Percentiles rank a stretch among this genome's conserved stretches.
Conservation (phyloP, 2,797 vertebrate genomes). For the Dicrostonyx torquatus region DNA sequence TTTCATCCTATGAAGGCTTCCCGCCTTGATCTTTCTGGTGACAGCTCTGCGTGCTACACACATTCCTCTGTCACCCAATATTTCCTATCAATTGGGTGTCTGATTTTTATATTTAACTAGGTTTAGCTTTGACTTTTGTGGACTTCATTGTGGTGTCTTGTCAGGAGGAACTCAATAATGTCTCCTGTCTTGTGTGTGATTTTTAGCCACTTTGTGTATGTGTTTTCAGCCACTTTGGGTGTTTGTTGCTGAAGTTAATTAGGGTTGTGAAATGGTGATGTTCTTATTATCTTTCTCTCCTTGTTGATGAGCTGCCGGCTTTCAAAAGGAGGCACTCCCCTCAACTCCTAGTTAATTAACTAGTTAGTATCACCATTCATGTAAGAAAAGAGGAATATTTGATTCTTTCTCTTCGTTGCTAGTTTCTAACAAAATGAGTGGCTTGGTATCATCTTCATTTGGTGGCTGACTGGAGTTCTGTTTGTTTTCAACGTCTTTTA, state of each 20-base stretch:
- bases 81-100: conserved; percentile 20
- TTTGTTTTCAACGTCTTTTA: conserved; percentile 34
- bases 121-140: conserved; percentile 46
- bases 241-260: not conserved
- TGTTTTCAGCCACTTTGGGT: not conserved
- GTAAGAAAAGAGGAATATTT: not conserved
- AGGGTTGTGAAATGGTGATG: not conserved
- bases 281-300: not conserved
- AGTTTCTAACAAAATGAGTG: conserved; percentile 13
- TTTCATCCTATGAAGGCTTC: not conserved
- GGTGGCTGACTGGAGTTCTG: not conserved
- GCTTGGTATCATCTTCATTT: not conserved
- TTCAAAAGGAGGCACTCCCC: not conserved
- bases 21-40: not conserved
- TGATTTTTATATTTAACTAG: conserved; percentile 45
- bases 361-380: not conserved
- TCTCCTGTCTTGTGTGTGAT: not conserved
- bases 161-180: not conserved
- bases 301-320: not conserved
- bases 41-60: not conserved
- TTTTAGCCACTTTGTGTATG: not conserved
- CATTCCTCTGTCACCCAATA: not conserved
- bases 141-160: not conserved
- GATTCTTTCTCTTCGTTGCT: not conserved
- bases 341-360: not conserved